Evolutionary conservation across 2,113 vertebrate genomes (phyloP), one percentile per base, ranked within the genome.

Genomic region (Strix aluco): DNA sequence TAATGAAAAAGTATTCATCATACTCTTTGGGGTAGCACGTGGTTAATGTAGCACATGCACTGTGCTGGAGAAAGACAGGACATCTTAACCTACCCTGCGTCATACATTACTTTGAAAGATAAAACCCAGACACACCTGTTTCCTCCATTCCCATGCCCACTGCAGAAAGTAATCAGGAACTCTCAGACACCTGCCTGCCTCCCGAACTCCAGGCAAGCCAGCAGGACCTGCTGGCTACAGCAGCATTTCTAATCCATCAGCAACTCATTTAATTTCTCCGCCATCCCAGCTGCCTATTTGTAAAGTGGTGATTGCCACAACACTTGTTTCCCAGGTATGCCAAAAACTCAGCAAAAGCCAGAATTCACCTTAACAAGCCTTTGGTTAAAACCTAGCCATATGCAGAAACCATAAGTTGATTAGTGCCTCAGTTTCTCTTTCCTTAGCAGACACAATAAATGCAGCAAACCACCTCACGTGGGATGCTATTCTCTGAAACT

Each of bases 321-420:
- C 14, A 3, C 29, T 51, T 3, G 0, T 57, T 55, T 92, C 21
- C 40, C 63, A 75, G 32, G 15, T 26, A 40, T 4, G 21, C 22
- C 25, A 59, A 42, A 62, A 59, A 44, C 13, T 54, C 70, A 36
- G 34, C 46, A 54, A 34, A 51, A 81, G 52, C 10, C 36, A 66
- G 32, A 59, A 74, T 26, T 59, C 29, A 30, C 29, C 38, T 74
- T 6, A 26, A 57, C 26, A 49, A 79, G 30, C 15, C 10, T 42
- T 72, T 5, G 11, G 44, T 29, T 85, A 42, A 78, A 91, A 11
- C n/a, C 14, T 5, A 47, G 30, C 30, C 46, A 26, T 3, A 9
- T 2, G 0, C 29, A 78, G 23, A 72, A 90, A 21, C 32, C 2
- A 0, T 1, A 11, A 1, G 1, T 5, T 9, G 9, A 19, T 40